These are phyloP conservation scores for Nesogale talazaci DNA, from an alignment of 2,113 vertebrate genomes.

Conservation along the genomic window DNA sequence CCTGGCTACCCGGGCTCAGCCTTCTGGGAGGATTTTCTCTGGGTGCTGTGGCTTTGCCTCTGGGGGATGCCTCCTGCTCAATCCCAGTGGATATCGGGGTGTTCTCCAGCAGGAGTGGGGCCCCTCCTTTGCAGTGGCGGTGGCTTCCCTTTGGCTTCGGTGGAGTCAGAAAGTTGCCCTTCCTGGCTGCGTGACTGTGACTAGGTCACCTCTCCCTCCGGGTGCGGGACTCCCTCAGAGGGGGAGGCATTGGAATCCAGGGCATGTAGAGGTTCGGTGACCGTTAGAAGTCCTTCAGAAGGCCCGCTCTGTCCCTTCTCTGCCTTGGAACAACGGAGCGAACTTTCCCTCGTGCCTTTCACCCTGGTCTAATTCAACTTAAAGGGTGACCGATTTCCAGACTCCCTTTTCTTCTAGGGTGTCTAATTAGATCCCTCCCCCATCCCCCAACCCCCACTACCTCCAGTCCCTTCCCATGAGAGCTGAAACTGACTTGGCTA, in stretches of 20 bases:
- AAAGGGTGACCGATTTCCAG: neutral
- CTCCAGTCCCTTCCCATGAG: neutral
- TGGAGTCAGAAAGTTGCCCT: neutral
- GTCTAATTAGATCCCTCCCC: neutral
- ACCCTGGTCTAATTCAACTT: neutral
- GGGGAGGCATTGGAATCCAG: neutral
- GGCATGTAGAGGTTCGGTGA: neutral
- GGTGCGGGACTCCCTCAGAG: neutral
- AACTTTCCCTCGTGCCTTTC: neutral
- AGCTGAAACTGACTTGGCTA: neutral
- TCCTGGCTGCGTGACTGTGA: neutral
- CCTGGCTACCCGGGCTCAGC: neutral
- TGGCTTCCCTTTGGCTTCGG: neutral
- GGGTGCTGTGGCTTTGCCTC: neutral
- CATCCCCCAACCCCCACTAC: neutral
- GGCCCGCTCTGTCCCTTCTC: neutral
- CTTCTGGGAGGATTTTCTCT: constrained; percentile 11
- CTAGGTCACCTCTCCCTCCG: neutral
- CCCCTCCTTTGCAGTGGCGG: neutral
- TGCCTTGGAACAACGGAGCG: neutral
- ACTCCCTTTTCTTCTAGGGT: accelerated
- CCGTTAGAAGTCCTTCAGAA: neutral
- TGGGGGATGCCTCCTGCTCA: neutral
- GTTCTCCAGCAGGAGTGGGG: neutral
- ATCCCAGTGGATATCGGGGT: constrained; percentile 50